These are phyloP conservation scores for Chrysochloris asiatica DNA, from an alignment of 2,113 vertebrate species.

Conservation along the genomic window DNA sequence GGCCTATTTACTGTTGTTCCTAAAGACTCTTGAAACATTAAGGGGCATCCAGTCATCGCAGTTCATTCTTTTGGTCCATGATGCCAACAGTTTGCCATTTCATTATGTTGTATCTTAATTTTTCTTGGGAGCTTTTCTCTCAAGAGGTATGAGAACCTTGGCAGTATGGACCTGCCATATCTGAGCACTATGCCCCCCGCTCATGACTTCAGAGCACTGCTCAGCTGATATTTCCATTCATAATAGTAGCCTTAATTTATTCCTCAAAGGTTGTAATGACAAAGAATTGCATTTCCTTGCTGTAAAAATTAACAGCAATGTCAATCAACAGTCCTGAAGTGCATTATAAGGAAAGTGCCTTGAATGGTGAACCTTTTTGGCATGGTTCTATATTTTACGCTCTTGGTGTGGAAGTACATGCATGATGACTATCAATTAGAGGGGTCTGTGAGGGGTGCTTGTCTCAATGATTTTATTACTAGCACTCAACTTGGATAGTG, in stretches of 20 bases:
- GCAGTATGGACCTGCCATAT: background rate
- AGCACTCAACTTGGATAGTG: slow-evolving; percentile 11
- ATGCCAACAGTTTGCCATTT: too few species aligned
- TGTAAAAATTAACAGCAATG: background rate
- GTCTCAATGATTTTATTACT: slow-evolving; percentile 37
- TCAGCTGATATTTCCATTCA: background rate
- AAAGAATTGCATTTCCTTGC: slow-evolving; percentile 33
- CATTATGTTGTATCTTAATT: background rate
- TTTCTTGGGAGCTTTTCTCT: slow-evolving; percentile 23
- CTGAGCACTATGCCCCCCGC: background rate
- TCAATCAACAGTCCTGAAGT: background rate
- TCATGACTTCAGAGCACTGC: slow-evolving; percentile 17
- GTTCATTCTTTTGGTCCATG: too few species aligned
- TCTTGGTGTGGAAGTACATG: background rate
- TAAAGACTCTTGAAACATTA: background rate
- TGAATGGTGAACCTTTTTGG: slow-evolving; percentile 22
- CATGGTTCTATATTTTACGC: slow-evolving; percentile 4
- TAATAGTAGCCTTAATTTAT: background rate
- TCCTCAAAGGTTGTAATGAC: background rate
- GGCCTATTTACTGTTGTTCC: slow-evolving; percentile 3
- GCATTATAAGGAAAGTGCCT: background rate
- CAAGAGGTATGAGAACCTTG: background rate
- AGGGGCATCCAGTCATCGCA: background rate
- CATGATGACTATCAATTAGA: slow-evolving; percentile 36
- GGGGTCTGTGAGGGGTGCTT: background rate